phyloP scores from a whole-genome alignment of 2,888 invertebrate genomes.

The Orthosia cruda region DNA sequence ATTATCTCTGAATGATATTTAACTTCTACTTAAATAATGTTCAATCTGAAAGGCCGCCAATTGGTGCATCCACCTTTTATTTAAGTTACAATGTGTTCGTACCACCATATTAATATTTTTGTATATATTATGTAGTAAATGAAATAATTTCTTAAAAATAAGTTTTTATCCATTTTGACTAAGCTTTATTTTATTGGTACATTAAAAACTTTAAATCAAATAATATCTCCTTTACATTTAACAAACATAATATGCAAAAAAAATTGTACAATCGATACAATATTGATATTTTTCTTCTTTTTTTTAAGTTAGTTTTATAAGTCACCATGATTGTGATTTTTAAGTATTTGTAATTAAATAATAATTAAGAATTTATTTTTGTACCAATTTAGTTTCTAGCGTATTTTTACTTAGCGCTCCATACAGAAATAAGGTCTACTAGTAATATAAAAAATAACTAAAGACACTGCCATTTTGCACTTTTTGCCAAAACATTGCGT shows the following conservation, averaged over 20 bases:
- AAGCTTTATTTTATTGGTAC: slow-evolving; percentile 56
- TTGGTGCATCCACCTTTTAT: slow-evolving; percentile 47
- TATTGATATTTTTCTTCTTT: slow-evolving; percentile 38
- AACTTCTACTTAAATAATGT: slow-evolving; percentile 9
- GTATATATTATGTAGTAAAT: slow-evolving; percentile 72
- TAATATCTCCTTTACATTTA: slow-evolving; percentile 11
- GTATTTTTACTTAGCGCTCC: slow-evolving; percentile 63
- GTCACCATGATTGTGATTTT: slow-evolving; percentile 89
- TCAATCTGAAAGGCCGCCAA: slow-evolving; percentile 10
- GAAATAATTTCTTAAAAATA: slow-evolving; percentile 51
- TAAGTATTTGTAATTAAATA: slow-evolving; percentile 78
- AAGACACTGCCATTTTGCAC: slow-evolving; percentile 87
- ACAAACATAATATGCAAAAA: slow-evolving; percentile 1
- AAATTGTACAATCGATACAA: slow-evolving; percentile 59
- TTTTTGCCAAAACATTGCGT: slow-evolving; percentile 73
- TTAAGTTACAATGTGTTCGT: slow-evolving; percentile 77
- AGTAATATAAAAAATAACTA: slow-evolving; percentile 54
- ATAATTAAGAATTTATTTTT: slow-evolving; percentile 86
- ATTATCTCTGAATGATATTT: slow-evolving; percentile 19
- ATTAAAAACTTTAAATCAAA: slow-evolving; percentile 44
- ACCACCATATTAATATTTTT: slow-evolving; percentile 81
- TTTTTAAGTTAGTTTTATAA: slow-evolving; percentile 76
- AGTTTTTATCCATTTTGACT: slow-evolving; percentile 51
- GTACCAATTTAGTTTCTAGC: slow-evolving; percentile 81
- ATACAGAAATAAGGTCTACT: slow-evolving; percentile 72